Percentiles rank a stretch among this genome's conserved stretches.
Evolutionary conservation across 2,888 invertebrate genomes (phyloP).

Genomic region (Cryptosula pallasiana): DNA sequence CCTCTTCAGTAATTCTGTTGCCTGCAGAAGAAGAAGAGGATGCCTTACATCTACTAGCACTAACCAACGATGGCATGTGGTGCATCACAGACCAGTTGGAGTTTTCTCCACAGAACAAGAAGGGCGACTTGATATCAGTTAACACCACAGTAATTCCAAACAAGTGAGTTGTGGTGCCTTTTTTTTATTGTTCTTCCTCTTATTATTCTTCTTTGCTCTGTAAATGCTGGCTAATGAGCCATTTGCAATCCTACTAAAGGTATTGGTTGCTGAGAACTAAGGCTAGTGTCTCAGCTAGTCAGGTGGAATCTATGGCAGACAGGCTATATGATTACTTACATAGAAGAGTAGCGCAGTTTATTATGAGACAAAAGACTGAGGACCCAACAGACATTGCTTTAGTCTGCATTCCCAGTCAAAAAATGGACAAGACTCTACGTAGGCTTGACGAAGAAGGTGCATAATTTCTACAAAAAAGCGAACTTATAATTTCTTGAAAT

Average conservation of each 20-base stretch:
- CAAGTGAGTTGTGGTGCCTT: neutral
- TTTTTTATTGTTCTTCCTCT: neutral
- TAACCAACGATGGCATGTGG: conserved; percentile 34
- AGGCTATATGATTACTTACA: conserved; percentile 28
- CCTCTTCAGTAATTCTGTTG: conserved; percentile 12
- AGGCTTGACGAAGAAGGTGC: conserved; percentile 33
- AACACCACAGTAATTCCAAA: conserved; percentile 32
- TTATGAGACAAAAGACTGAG: conserved; percentile 38
- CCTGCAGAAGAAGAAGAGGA: conserved; percentile 38
- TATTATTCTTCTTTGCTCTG: neutral
- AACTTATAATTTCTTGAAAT: no score
- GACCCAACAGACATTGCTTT: conserved; percentile 35
- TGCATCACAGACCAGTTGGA: conserved; percentile 29
- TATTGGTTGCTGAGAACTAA: conserved; percentile 37
- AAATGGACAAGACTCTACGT: conserved; percentile 34
- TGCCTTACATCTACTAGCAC: conserved; percentile 34
- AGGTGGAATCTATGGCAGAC: conserved; percentile 35
- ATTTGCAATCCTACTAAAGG: conserved; percentile 29
- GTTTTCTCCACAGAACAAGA: conserved; percentile 35
- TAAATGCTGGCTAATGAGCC: neutral
- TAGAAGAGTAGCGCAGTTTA: conserved; percentile 32
- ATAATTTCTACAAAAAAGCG: no score
- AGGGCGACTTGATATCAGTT: conserved; percentile 42
- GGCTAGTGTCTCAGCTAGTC: conserved; percentile 28
- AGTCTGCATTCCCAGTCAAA: conserved; percentile 31